These are phyloP conservation scores for Tiliacea citrago DNA, from an alignment of 2,888 invertebrate species.

Conservation along the genomic window DNA sequence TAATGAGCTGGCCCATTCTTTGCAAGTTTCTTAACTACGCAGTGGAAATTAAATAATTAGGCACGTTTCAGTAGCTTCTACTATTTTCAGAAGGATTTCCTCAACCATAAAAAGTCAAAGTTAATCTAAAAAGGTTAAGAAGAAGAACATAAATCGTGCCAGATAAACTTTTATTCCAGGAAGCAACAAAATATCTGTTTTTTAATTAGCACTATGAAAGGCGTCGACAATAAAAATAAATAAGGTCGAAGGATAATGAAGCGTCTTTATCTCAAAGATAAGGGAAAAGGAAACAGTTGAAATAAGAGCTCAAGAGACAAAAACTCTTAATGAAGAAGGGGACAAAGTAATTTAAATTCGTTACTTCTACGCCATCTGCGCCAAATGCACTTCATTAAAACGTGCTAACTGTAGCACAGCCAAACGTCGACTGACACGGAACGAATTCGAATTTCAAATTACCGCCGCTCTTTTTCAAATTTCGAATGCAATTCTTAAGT, in stretches of 20 bases:
- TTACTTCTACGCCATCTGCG: slow-evolving; percentile 80
- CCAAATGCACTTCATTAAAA: slow-evolving; percentile 85
- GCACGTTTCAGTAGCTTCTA: neutral
- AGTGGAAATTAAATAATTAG: neutral
- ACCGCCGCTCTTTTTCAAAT: slow-evolving; percentile 78
- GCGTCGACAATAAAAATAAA: slow-evolving; percentile 67
- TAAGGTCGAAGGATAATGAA: slow-evolving; percentile 81
- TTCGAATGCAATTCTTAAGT: slow-evolving; percentile 75
- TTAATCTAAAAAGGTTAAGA: slow-evolving; percentile 59
- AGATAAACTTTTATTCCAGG: slow-evolving; percentile 47
- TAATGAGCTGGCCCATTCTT: neutral
- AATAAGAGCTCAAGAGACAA: slow-evolving; percentile 71
- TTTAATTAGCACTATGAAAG: slow-evolving; percentile 77
- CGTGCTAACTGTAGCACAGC: slow-evolving; percentile 77
- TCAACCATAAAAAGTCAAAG: slow-evolving; percentile 39
- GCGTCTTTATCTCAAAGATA: slow-evolving; percentile 81
- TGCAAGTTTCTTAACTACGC: neutral
- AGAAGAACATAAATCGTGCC: slow-evolving; percentile 57
- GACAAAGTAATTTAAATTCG: slow-evolving; percentile 83
- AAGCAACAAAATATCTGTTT: slow-evolving; percentile 66
- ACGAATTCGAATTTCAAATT: slow-evolving; percentile 84
- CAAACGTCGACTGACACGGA: slow-evolving; percentile 73
- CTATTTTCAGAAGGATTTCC: slow-evolving; percentile 28
- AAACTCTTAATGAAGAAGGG: slow-evolving; percentile 77
- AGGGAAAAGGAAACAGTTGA: slow-evolving; percentile 70